These are phyloP conservation scores for Meloidogyne chitwoodi DNA, from an alignment of 1,140 invertebrate species.

Conservation along the genomic window DNA sequence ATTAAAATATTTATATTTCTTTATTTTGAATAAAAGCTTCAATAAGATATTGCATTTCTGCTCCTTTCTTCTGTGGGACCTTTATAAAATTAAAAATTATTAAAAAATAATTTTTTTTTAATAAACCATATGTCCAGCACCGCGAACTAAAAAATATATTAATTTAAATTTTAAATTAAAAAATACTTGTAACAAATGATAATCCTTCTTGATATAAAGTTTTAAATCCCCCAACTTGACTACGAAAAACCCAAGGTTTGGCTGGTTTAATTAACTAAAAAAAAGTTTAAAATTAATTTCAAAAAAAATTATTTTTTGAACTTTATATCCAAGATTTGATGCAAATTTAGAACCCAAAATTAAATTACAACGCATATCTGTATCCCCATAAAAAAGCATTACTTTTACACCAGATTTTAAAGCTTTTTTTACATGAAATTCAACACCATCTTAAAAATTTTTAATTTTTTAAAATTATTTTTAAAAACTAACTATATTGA, in stretches of 20 bases:
- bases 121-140: slow-evolving; percentile 16
- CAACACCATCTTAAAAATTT: slow-evolving; percentile 46
- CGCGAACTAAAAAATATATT: slow-evolving; percentile 6
- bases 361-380: slow-evolving; percentile 66
- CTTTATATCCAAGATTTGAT: slow-evolving; percentile 46
- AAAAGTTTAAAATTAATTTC: not conserved
- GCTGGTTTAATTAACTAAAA: slow-evolving; percentile 22
- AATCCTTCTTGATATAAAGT: slow-evolving; percentile 54
- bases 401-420: slow-evolving; percentile 59
- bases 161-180: not conserved
- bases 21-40: slow-evolving; percentile 17
- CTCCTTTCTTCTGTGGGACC: slow-evolving; percentile 18
- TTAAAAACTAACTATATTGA: slow-evolving; percentile 36
- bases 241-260: slow-evolving; percentile 54
- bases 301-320: not conserved
- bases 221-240: slow-evolving; percentile 59
- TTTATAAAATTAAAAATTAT: not conserved
- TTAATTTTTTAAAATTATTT: not conserved
- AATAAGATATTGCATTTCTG: slow-evolving; percentile 15
- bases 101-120: not conserved
- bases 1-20: slow-evolving; percentile 1
- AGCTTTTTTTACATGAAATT: slow-evolving; percentile 56
- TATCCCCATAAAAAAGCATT: slow-evolving; percentile 66
- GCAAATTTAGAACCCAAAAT: slow-evolving; percentile 59
- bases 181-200: slow-evolving; percentile 49